phyloP scores from a whole-genome alignment of 1,140 invertebrate genomes.

The Galendromus occidentalis region DNA sequence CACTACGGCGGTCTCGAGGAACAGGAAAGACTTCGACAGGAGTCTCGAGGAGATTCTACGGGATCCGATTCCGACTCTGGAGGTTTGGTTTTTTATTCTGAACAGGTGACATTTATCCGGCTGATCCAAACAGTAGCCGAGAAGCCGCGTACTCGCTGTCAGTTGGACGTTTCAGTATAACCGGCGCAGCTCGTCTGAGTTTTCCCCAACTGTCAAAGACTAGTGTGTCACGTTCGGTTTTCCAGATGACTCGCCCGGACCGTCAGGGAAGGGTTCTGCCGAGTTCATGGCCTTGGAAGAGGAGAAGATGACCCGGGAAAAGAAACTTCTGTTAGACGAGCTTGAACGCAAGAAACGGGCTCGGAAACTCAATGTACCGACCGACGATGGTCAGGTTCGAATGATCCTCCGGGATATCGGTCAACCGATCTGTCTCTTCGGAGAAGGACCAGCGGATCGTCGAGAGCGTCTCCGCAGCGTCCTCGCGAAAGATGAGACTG shows the following conservation, averaged over 20 bases:
- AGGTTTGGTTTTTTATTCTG: slow-evolving; percentile 26
- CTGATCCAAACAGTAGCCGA: too few relatives aligned
- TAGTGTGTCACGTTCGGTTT: too few relatives aligned
- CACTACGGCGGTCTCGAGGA: slow-evolving; percentile 77
- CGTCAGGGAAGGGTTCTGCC: slow-evolving; percentile 19
- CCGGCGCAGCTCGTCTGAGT: too few relatives aligned
- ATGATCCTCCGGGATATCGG: slow-evolving; percentile 8
- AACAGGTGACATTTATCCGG: too few relatives aligned
- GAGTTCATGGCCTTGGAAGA: slow-evolving; percentile 75
- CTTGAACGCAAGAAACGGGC: slow-evolving; percentile 70
- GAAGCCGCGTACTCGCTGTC: too few relatives aligned
- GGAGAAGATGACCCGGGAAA: slow-evolving; percentile 61
- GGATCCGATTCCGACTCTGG: neutral
- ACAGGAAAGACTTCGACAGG: slow-evolving; percentile 37
- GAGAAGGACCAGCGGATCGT: slow-evolving; percentile 86
- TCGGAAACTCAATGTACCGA: slow-evolving; percentile 8
- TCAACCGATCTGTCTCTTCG: slow-evolving; percentile 44
- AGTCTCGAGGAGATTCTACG: slow-evolving; percentile 21
- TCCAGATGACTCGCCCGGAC: neutral
- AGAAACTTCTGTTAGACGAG: slow-evolving; percentile 71
- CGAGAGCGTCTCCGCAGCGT: slow-evolving; percentile 71
- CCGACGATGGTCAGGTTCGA: slow-evolving; percentile 6
- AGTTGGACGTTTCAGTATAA: too few relatives aligned
- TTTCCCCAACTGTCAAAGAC: too few relatives aligned
- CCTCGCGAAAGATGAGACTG: slow-evolving; percentile 35